Evolutionary conservation across 2,888 invertebrate genomes (phyloP).

Genomic region (Spatulosminthurus flaviceps): DNA sequence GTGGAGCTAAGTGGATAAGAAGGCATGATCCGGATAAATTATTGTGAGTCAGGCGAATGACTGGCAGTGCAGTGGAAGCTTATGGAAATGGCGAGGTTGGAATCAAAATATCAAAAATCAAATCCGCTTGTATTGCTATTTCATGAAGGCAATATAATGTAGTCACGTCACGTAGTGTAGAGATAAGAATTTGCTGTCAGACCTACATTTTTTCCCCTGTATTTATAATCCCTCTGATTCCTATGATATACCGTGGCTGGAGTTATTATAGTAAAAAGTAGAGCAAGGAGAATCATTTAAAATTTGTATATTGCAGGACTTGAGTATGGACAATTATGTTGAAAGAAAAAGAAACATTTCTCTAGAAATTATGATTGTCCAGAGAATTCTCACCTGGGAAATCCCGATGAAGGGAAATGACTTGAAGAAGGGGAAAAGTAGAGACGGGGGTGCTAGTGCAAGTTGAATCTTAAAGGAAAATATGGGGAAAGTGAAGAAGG

Average conservation of each 20-base stretch:
- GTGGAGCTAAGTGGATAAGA: conserved; percentile 17
- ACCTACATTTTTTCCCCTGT: too few species aligned
- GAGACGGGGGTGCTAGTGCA: too few species aligned
- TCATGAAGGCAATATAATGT: too few species aligned
- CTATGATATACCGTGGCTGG: too few species aligned
- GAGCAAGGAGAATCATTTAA: too few species aligned
- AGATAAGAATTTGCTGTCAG: too few species aligned
- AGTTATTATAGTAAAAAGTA: too few species aligned
- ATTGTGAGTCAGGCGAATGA: conserved; percentile 27
- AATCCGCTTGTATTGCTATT: neutral
- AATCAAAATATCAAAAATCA: conserved; percentile 18
- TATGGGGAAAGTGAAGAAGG: conserved; percentile 19
- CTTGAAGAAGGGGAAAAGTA: neutral
- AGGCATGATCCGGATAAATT: conserved; percentile 37
- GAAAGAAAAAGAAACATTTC: neutral
- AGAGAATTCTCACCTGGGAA: neutral
- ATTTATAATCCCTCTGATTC: too few species aligned
- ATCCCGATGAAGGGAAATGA: neutral
- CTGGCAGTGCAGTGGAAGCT: neutral
- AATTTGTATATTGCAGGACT: too few species aligned
- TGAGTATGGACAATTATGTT: too few species aligned
- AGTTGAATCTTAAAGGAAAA: neutral
- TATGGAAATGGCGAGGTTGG: conserved; percentile 1
- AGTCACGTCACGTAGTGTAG: too few species aligned
- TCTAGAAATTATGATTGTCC: too few species aligned